Base-by-base conservation (phyloP, 2,888 invertebrate species). In the Sacculina carcini region DNA sequence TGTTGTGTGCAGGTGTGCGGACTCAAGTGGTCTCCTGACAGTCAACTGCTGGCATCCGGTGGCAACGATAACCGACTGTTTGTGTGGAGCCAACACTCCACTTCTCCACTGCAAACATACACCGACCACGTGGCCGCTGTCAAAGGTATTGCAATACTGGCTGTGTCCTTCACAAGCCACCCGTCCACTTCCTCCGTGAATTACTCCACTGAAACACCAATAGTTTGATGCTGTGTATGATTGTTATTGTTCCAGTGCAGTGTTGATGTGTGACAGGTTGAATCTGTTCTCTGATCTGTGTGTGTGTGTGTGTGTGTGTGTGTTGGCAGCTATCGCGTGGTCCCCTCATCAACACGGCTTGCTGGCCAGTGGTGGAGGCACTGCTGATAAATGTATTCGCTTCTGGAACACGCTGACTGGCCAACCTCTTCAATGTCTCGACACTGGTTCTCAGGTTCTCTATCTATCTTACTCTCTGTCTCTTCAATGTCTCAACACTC, bases 321-420 rank as follows among this genome's bases (percentile, higher is more conserved):
- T n/a, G 14, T 34, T 50, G 51, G 24, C 52, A 65, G 96, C 96
- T 0, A 90, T 96, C 58, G 92, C 96, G 23, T 96, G 96, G 96
- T 94, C 92, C 2, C 94, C 96, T 0, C 94, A 96, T 69, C 94
- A 94, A 67, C 94, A 94, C 67, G 94, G 94, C 0, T 69, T 96
- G 49, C 67, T 96, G 55, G 94, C 94, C 0, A 86, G 85, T 36
- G 96, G 96, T 42, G 96, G 96, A n/a, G 96, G 96, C n/a, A 96
- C 96, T 0, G 96, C 94, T 0, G 96, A 96, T 68, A 71, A 92
- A 26, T 89, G 87, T 64, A 90, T 92, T 56, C 74, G 90, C 21
- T 96, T 96, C 71, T 96, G 96, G 94, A 96, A 96, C 68, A 96
- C 94, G 1, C 70, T 96, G 56, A 96, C 94, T 1, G 89, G 87